Percentiles rank a stretch among this genome's conserved stretches.
Conservation (phyloP, 2,797 vertebrate species). For the Catamblyrhynchus diadema region DNA sequence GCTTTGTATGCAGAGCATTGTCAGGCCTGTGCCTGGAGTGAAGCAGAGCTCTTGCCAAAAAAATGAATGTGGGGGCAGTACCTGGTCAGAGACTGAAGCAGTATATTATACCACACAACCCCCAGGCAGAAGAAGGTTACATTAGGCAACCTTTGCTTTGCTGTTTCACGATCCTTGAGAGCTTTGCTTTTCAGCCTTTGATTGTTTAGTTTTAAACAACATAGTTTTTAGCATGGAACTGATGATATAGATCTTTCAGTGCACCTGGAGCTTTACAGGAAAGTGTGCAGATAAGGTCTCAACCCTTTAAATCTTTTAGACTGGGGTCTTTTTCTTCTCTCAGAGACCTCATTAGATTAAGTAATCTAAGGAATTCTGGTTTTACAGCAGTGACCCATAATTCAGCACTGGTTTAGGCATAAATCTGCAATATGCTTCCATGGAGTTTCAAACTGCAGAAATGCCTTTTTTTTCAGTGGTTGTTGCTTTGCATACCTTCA, state of each 20-base stretch:
- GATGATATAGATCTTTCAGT: slow-evolving; percentile 38
- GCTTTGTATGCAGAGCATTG: slow-evolving; percentile 43
- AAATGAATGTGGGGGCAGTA: slow-evolving; percentile 28
- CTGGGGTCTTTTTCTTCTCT: background rate
- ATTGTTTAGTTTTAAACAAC: slow-evolving; percentile 45
- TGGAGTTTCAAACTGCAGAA: background rate
- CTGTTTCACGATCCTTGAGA: background rate
- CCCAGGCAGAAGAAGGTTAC: slow-evolving; percentile 15
- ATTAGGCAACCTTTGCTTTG: slow-evolving; percentile 33
- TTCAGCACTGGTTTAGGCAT: background rate
- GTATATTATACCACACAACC: background rate
- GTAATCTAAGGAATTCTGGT: slow-evolving; percentile 25
- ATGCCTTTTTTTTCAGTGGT: background rate
- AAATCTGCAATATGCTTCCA: background rate
- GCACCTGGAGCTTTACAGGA: slow-evolving; percentile 51
- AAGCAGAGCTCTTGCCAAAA: slow-evolving; percentile 34
- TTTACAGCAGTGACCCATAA: slow-evolving; percentile 14
- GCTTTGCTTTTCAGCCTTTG: slow-evolving; percentile 24
- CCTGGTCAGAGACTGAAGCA: slow-evolving; percentile 33
- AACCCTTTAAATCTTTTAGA: slow-evolving; percentile 21
- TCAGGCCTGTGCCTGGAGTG: background rate
- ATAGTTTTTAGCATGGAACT: background rate
- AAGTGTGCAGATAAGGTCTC: slow-evolving; percentile 32
- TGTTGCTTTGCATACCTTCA: background rate
- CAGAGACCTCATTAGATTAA: background rate